Conservation (phyloP, 2,888 invertebrate genomes). For the Octodonta nipae region DNA sequence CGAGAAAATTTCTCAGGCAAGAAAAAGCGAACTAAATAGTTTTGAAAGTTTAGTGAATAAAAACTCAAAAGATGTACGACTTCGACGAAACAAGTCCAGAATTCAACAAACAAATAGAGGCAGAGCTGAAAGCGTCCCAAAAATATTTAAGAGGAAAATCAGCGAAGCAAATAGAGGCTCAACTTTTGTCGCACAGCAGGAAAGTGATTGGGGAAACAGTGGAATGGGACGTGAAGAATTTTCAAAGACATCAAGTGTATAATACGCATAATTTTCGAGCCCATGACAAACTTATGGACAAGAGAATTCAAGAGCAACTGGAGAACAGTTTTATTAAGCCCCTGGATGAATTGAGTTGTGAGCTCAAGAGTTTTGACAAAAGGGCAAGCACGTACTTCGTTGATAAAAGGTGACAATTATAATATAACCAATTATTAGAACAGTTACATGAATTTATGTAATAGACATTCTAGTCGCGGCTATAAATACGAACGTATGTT, state of each 20-base stretch:
- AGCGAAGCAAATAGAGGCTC: slow-evolving; percentile 43
- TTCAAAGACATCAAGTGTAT: slow-evolving; percentile 20
- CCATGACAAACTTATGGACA: slow-evolving; percentile 36
- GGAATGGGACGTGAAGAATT: slow-evolving; percentile 31
- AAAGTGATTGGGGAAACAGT: slow-evolving; percentile 39
- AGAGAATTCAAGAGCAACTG: slow-evolving; percentile 33
- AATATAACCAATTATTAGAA: too few species aligned
- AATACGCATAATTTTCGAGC: slow-evolving; percentile 18
- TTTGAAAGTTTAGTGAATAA: too few species aligned
- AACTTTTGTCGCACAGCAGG: slow-evolving; percentile 46
- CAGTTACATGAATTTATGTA: too few species aligned
- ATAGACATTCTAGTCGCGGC: too few species aligned
- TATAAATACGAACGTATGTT: too few species aligned
- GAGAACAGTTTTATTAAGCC: slow-evolving; percentile 46
- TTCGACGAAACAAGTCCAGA: slow-evolving; percentile 27
- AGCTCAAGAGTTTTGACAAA: slow-evolving; percentile 50
- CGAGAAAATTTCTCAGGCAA: too few species aligned
- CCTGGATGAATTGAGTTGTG: slow-evolving; percentile 46
- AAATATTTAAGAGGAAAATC: slow-evolving; percentile 40
- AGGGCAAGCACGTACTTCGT: slow-evolving; percentile 45
- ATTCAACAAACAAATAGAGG: slow-evolving; percentile 34
- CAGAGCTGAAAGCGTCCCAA: slow-evolving; percentile 33
- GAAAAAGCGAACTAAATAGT: too few species aligned
- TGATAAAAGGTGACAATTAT: slow-evolving; percentile 53
- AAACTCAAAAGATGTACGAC: slow-evolving; percentile 24